Evolutionary conservation across 2,113 vertebrate genomes (phyloP).

Genomic region (Chunga burmeisteri): DNA sequence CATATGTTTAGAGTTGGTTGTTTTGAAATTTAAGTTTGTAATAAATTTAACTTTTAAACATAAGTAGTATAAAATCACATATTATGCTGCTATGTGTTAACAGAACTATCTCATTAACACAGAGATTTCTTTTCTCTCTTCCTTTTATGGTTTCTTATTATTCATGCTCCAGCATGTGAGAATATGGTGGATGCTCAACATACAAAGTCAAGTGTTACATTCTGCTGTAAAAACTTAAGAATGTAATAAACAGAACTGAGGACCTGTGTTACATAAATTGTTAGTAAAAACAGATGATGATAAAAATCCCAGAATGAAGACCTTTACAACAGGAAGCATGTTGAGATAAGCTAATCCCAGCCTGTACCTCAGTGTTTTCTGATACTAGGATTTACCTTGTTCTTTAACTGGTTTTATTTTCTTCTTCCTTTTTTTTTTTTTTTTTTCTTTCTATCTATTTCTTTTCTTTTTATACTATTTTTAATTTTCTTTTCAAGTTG

Average conservation of each 20-base stretch:
- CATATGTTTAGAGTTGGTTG: neutral
- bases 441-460: neutral
- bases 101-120: neutral
- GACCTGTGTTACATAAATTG: fast-evolving
- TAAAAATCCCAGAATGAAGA: neutral
- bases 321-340: neutral
- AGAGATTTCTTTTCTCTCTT: neutral
- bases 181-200: neutral
- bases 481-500: neutral
- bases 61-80: neutral
- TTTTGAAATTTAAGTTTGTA: neutral
- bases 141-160: neutral
- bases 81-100: neutral
- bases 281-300: neutral
- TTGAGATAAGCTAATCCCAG: neutral
- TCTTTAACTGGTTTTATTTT: neutral
- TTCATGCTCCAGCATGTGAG: neutral
- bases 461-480: neutral
- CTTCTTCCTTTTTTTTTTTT: no score
- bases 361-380: neutral
- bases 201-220: neutral
- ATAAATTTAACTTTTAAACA: neutral
- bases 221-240: neutral
- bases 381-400: neutral
- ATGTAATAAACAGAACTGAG: neutral